These are phyloP conservation scores for Poeciliopsis turneri DNA, from an alignment of 2,797 vertebrate species.

Conservation along the genomic window DNA sequence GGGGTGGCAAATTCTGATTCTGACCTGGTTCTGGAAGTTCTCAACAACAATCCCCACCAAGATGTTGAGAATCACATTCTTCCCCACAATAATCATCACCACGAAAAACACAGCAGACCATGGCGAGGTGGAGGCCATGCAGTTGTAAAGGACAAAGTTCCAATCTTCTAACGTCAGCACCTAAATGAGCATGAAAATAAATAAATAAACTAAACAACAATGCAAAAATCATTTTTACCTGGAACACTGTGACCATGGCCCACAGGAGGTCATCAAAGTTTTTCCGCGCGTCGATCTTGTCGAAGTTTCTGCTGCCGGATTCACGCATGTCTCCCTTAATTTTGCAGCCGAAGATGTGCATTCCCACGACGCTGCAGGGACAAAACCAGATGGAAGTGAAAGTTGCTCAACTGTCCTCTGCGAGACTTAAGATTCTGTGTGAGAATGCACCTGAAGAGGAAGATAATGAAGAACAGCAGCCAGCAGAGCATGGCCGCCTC, in stretches of 20 bases:
- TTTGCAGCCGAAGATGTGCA: constrained; percentile 90
- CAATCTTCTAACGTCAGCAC: constrained; percentile 1
- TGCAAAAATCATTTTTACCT: not conserved
- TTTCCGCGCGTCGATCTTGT: not conserved
- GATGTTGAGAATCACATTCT: constrained; percentile 4
- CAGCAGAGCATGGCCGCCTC: not conserved
- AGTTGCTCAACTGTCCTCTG: not conserved
- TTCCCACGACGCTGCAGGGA: constrained; percentile 85
- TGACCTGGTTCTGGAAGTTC: not conserved
- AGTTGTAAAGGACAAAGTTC: constrained; percentile 4
- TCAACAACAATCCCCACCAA: not conserved
- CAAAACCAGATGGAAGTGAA: not conserved
- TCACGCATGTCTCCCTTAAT: constrained; percentile 50
- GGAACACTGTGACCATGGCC: not conserved
- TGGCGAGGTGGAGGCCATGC: not conserved
- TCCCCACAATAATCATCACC: not conserved
- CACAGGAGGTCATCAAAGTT: not conserved
- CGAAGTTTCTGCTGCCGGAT: not conserved
- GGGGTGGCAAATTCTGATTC: not conserved
- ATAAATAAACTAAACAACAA: not conserved
- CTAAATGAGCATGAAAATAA: not conserved
- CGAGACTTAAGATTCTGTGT: not conserved
- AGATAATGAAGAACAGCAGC: not conserved
- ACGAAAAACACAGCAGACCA: not conserved
- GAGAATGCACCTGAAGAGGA: not conserved